phyloP scores from a whole-genome alignment of 2,113 vertebrate species.

The Odontophorus gujanensis region DNA sequence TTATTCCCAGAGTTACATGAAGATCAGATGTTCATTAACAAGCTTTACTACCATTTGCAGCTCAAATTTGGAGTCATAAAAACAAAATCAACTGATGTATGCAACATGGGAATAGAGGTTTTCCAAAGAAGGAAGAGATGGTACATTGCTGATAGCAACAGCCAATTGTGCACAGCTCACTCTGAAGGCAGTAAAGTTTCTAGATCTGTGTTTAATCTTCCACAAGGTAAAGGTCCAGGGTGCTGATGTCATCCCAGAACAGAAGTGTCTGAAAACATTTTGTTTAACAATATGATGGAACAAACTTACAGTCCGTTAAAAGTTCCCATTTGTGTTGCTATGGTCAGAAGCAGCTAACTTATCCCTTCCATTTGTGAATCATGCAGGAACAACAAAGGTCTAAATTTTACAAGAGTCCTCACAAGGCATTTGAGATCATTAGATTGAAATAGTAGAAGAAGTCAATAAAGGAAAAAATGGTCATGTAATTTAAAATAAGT shows the following conservation, averaged over 20 bases:
- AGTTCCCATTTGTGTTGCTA: background rate
- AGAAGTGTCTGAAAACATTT: background rate
- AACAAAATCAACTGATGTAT: background rate
- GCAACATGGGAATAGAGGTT: constrained; percentile 12
- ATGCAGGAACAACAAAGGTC: background rate
- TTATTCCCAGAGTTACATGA: constrained; percentile 13
- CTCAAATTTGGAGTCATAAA: constrained; percentile 13
- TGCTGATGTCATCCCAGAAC: constrained; percentile 27
- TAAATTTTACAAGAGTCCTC: background rate
- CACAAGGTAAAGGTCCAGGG: constrained; percentile 8
- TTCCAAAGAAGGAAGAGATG: constrained; percentile 65
- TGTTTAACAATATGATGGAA: background rate
- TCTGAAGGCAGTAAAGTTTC: constrained; percentile 13
- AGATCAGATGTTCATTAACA: constrained; percentile 47
- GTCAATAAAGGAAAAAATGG: background rate
- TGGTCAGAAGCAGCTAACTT: background rate
- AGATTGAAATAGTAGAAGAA: background rate
- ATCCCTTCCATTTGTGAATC: background rate
- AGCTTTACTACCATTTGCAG: constrained; percentile 14
- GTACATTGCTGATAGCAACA: background rate
- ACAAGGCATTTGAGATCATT: background rate
- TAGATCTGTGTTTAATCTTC: constrained; percentile 34
- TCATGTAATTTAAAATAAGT: background rate
- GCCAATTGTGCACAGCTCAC: constrained; percentile 8
- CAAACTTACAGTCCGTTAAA: background rate